phyloP scores from a whole-genome alignment of 1,140 invertebrate genomes.

The Homarus americanus region DNA sequence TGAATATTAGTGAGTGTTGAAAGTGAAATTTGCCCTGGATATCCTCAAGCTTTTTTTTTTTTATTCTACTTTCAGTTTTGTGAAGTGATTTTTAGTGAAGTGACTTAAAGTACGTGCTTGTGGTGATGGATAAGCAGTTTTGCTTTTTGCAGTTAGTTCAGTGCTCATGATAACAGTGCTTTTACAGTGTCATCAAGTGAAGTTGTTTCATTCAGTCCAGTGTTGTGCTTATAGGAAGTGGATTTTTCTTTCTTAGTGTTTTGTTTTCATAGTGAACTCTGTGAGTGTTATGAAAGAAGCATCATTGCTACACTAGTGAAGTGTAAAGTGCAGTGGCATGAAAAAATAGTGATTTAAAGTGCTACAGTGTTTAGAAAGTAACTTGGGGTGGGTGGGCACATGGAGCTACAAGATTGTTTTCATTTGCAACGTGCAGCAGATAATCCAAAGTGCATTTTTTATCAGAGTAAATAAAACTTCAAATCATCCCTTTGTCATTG shows the following conservation, averaged over 20 bases:
- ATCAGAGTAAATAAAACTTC: neutral
- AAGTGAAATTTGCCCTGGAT: conserved; percentile 38
- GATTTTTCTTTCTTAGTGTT: conserved; percentile 12
- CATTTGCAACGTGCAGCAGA: neutral
- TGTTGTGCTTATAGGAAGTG: conserved; percentile 54
- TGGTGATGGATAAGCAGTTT: conserved; percentile 63
- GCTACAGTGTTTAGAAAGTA: conserved; percentile 11
- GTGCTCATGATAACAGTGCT: conserved; percentile 43
- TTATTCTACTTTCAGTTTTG: conserved; percentile 41
- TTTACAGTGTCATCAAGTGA: conserved; percentile 49
- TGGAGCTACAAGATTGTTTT: neutral
- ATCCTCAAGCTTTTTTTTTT: conserved; percentile 25
- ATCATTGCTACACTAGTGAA: conserved; percentile 49
- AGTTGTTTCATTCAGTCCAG: conserved; percentile 2
- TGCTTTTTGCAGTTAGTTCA: conserved; percentile 58
- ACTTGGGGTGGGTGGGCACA: neutral
- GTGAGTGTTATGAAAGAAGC: conserved; percentile 72
- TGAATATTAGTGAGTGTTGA: conserved; percentile 63
- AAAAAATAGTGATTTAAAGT: conserved; percentile 21
- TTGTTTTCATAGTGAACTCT: conserved; percentile 37
- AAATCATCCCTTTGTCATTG: neutral
- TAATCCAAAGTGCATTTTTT: neutral
- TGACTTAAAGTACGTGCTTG: conserved; percentile 28
- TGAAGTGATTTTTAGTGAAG: conserved; percentile 64
- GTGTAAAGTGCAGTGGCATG: conserved; percentile 56